Evolutionary conservation across 2,113 vertebrate species (phyloP), one percentile per base, ranked within the genome.

Genomic region (Chloropsis hardwickii): DNA sequence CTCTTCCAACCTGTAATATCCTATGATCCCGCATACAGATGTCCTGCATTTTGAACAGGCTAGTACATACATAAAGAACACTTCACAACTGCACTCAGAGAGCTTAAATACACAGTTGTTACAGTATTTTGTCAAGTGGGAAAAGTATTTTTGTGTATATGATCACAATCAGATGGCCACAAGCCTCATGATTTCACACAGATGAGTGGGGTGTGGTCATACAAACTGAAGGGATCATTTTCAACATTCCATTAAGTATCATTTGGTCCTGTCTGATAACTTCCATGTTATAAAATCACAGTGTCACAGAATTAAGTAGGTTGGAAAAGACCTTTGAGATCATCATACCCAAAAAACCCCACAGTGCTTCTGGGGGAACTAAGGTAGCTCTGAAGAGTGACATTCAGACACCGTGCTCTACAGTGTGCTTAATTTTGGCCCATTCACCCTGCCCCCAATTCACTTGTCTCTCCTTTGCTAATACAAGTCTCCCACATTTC

Each of bases 341-440:
- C 5, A 85, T 42, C 20, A 16, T 7, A n/a, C 20, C 4, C 21
- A 31, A 35, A 57, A 82, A 86, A 73, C 3, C 0, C 0, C 0
- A 3, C 14, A 24, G 2, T 44, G 24, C 11, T 78, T 78, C 58
- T 77, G 12, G 18, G 7, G 23, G 10, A 77, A n/a, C 5, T 33
- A 65, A 69, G 23, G 48, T 67, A 86, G 27, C 13, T 81, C 45
- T 81, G 60, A 84, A 57, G 11, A 57, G 17, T 48, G 28, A 67
- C 14, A 61, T 48, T 29, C 21, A 33, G 60, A 37, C 50, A 70
- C 22, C 0, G 0, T 37, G 28, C 17, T 81, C 51, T 45, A 48
- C 10, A 53, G n/a, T 10, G 12, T 39, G 16, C 60, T 66, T 65
- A 9, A 53, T 78, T 78, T 23, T 74, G n/a, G n/a, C 19, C 39